phyloP scores from a whole-genome alignment of 2,113 vertebrate genomes.

The Phocoena phocoena region DNA sequence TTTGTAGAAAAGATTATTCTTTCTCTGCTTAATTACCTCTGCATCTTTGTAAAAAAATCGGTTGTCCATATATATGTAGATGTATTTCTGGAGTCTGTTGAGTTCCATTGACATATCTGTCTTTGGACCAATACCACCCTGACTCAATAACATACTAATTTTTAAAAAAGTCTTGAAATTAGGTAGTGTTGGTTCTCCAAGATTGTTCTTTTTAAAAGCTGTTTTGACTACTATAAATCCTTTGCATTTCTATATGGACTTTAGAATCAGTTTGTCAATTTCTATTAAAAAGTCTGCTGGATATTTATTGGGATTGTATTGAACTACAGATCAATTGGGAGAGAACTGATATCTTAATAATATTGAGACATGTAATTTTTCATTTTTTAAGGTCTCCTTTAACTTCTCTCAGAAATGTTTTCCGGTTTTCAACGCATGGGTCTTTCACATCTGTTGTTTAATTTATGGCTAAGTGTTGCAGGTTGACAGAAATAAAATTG shows the following conservation, averaged over 20 bases:
- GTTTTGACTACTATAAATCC: neutral
- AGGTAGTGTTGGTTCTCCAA: neutral
- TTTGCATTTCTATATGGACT: neutral
- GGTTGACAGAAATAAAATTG: conserved; percentile 21
- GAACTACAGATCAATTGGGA: neutral
- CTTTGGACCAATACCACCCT: neutral
- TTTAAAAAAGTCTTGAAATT: neutral
- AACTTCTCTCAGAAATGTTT: conserved; percentile 13
- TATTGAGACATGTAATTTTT: neutral
- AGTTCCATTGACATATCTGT: neutral
- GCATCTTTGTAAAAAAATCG: neutral
- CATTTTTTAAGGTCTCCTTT: neutral
- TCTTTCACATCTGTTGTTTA: neutral
- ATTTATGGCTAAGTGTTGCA: neutral
- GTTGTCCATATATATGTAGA: neutral
- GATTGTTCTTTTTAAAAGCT: neutral
- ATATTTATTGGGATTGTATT: neutral
- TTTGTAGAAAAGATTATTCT: neutral
- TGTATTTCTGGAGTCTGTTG: neutral
- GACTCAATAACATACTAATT: neutral
- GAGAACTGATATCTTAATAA: neutral
- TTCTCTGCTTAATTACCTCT: neutral
- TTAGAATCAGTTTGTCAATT: neutral
- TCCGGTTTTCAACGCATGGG: neutral
- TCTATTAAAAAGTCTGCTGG: neutral